Conservation (phyloP, 1,140 invertebrate species). For the Drosophila setifemur region DNA sequence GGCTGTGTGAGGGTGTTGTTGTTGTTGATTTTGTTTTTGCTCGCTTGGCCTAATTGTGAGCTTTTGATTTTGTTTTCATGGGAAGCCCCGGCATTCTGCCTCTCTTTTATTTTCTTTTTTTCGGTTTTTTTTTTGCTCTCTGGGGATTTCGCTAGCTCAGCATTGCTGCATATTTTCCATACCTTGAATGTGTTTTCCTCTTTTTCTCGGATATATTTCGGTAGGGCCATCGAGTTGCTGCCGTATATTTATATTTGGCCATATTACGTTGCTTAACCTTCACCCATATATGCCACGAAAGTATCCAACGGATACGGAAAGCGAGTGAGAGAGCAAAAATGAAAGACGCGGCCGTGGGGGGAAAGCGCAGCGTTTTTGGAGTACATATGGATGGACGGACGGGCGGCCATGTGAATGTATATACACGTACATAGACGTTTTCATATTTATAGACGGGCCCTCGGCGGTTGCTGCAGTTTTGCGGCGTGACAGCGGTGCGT, state of each 20-base stretch:
- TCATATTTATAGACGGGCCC: slow-evolving; percentile 40
- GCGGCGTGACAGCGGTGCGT: slow-evolving; percentile 21
- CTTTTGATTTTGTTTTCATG: slow-evolving; percentile 78
- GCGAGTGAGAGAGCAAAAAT: background rate
- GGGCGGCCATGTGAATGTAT: too few species aligned
- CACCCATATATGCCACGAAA: slow-evolving; percentile 59
- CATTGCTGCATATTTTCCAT: slow-evolving; percentile 57
- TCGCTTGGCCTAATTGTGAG: slow-evolving; percentile 75
- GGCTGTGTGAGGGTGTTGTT: slow-evolving; percentile 19
- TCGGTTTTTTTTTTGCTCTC: background rate
- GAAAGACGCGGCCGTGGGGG: slow-evolving; percentile 3
- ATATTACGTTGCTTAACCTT: slow-evolving; percentile 73
- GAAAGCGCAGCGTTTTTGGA: slow-evolving; percentile 21
- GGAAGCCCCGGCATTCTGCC: slow-evolving; percentile 22
- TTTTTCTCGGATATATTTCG: slow-evolving; percentile 18
- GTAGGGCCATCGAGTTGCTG: slow-evolving; percentile 36
- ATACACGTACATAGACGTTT: slow-evolving; percentile 18
- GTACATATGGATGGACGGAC: background rate
- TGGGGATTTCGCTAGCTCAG: slow-evolving; percentile 49
- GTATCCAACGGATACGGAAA: slow-evolving; percentile 11
- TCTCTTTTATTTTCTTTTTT: background rate
- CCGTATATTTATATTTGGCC: slow-evolving; percentile 56
- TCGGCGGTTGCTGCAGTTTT: slow-evolving; percentile 10
- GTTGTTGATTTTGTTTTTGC: slow-evolving; percentile 7
- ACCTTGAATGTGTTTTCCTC: slow-evolving; percentile 62